Conservation (phyloP, 2,888 invertebrate genomes). For the Lycophotia porphyrea region DNA sequence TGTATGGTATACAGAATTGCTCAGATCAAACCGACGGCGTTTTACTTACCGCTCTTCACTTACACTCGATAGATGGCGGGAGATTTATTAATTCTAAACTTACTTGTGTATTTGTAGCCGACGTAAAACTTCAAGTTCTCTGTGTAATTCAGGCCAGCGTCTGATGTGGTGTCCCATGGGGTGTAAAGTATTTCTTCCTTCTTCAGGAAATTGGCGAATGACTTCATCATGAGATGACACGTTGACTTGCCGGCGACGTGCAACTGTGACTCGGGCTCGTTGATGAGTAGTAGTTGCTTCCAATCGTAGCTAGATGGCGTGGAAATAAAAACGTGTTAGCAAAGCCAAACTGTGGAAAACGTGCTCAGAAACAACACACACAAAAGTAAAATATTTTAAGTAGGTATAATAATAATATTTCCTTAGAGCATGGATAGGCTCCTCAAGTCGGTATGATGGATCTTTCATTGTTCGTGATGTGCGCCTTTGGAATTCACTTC, state of each 20-base stretch:
- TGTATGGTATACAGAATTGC: not conserved
- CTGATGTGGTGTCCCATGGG: slow-evolving; percentile 91
- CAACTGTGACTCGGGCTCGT: slow-evolving; percentile 92
- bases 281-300: slow-evolving; percentile 93
- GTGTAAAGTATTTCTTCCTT: slow-evolving; percentile 85
- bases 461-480: too few species aligned
- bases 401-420: not conserved
- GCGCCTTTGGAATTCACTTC: too few species aligned
- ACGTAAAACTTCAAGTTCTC: slow-evolving; percentile 92
- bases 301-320: slow-evolving; percentile 92
- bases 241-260: slow-evolving; percentile 93
- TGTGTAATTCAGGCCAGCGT: slow-evolving; percentile 89
- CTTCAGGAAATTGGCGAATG: slow-evolving; percentile 91
- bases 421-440: not conserved
- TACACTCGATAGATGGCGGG: slow-evolving; percentile 59
- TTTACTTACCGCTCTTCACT: slow-evolving; percentile 49
- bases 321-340: slow-evolving; percentile 83
- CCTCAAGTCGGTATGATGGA: too few species aligned
- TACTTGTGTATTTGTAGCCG: slow-evolving; percentile 93
- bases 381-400: not conserved
- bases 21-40: not conserved
- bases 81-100: slow-evolving; percentile 75
- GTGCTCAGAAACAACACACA: slow-evolving; percentile 65
- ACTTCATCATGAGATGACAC: slow-evolving; percentile 94
- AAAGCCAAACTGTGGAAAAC: slow-evolving; percentile 80